Evolutionary conservation across 2,113 vertebrate genomes (phyloP).

Genomic region (Balaeniceps rex): DNA sequence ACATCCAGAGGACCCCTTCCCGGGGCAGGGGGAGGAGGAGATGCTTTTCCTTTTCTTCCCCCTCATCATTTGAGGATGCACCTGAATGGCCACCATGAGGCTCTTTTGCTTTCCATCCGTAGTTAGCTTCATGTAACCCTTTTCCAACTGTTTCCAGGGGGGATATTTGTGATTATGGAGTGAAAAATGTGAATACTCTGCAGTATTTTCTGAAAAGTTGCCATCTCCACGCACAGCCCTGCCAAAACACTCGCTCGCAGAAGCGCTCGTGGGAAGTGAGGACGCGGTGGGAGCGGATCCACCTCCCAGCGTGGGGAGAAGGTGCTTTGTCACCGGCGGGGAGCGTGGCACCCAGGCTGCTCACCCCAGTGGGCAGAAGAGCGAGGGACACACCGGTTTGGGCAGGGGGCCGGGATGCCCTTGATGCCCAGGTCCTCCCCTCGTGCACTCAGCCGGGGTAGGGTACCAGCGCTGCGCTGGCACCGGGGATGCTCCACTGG

Average conservation of each 20-base stretch:
- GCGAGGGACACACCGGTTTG: rapidly evolving
- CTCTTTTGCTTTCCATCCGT: background rate
- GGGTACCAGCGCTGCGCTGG: background rate
- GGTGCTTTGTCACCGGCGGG: rapidly evolving
- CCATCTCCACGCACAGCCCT: background rate
- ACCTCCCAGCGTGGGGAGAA: background rate
- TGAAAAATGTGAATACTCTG: background rate
- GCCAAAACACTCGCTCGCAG: background rate
- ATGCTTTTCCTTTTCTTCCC: background rate
- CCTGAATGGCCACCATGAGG: background rate
- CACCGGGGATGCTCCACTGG: background rate
- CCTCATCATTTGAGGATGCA: background rate
- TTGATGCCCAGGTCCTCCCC: background rate
- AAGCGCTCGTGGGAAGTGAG: background rate
- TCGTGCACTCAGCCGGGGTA: rapidly evolving
- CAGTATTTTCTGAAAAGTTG: background rate
- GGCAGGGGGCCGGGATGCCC: background rate
- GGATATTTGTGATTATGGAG: background rate
- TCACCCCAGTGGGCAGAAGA: background rate
- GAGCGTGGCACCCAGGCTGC: background rate
- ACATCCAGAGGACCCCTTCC: background rate
- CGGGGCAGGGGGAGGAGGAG: background rate
- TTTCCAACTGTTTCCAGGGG: background rate
- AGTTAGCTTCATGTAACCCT: background rate
- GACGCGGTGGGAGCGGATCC: background rate